A percentile compares a stretch with the other conserved stretches of the same genome.
Conservation (phyloP, 30 jellyfish, hydroid and myxozoan genomes). For the Hydractinia symbiolongicarpus region DNA sequence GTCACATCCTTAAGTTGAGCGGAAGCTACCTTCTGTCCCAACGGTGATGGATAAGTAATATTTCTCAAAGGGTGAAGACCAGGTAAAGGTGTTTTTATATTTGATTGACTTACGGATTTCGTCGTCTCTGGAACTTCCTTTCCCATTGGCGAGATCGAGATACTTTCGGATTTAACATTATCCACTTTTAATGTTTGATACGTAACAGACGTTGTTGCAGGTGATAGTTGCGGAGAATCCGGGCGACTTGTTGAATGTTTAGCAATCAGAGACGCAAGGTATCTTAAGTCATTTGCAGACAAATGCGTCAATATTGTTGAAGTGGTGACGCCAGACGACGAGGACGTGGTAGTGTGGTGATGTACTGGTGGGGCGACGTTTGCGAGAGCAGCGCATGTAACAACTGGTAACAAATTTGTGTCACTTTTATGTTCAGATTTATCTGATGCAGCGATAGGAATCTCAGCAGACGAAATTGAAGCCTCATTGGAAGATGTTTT, state of each 20-base stretch:
- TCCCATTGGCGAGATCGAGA: background rate
- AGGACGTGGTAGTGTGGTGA: background rate
- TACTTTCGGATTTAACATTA: background rate
- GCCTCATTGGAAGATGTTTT: background rate
- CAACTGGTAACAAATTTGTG: background rate
- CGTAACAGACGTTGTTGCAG: background rate
- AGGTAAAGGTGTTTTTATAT: background rate
- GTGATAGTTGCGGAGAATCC: background rate
- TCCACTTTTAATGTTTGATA: background rate
- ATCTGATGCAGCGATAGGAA: background rate
- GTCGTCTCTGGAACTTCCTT: background rate
- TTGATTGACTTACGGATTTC: background rate
- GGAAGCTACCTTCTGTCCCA: background rate
- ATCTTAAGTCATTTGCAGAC: conserved; percentile 40
- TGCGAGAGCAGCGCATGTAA: background rate
- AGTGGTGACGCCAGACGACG: background rate
- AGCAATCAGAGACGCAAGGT: conserved; percentile 36
- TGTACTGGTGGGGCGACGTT: background rate
- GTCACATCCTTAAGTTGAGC: background rate
- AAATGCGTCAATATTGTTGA: conserved; percentile 27
- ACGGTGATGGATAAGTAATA: background rate
- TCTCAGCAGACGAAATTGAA: too few relatives aligned
- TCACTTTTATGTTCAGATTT: background rate
- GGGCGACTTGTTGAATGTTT: conserved; percentile 8
- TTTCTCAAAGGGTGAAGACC: background rate